phyloP scores from a whole-genome alignment of 2,797 vertebrate species.

The Hemibagrus guttatus region DNA sequence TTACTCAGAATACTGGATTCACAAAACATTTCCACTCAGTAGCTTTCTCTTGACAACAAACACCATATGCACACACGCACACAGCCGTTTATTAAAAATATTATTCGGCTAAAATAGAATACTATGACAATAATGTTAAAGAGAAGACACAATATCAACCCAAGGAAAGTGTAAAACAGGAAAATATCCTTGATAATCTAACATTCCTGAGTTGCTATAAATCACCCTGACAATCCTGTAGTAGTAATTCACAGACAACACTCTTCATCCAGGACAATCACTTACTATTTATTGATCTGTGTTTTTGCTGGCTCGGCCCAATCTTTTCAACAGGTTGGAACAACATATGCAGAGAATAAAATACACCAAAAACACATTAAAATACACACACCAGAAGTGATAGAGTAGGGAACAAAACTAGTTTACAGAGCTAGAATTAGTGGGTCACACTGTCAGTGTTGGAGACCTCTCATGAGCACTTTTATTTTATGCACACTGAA shows the following conservation, averaged over 20 bases:
- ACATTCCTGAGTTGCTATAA: neutral
- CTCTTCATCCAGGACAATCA: too few relatives aligned
- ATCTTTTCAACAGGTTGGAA: too few relatives aligned
- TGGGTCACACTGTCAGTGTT: neutral
- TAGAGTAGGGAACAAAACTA: neutral
- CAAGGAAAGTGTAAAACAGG: neutral
- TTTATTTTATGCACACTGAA: neutral
- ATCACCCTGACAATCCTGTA: neutral
- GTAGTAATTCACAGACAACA: neutral
- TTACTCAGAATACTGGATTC: conserved; percentile 72
- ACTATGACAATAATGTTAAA: too few relatives aligned
- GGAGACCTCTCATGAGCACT: too few relatives aligned
- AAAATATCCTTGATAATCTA: neutral
- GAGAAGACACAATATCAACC: neutral
- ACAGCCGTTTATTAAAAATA: neutral
- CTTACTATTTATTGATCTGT: too few relatives aligned
- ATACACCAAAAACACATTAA: too few relatives aligned
- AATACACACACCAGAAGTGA: neutral
- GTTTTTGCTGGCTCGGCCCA: too few relatives aligned
- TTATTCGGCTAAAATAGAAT: neutral
- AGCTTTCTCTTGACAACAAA: conserved; percentile 43
- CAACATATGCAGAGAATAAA: too few relatives aligned
- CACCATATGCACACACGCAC: neutral
- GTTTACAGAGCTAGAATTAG: neutral
- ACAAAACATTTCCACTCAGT: conserved; percentile 59